phyloP scores from a whole-genome alignment of 2,113 vertebrate genomes.

The Neodon shergylaensis region DNA sequence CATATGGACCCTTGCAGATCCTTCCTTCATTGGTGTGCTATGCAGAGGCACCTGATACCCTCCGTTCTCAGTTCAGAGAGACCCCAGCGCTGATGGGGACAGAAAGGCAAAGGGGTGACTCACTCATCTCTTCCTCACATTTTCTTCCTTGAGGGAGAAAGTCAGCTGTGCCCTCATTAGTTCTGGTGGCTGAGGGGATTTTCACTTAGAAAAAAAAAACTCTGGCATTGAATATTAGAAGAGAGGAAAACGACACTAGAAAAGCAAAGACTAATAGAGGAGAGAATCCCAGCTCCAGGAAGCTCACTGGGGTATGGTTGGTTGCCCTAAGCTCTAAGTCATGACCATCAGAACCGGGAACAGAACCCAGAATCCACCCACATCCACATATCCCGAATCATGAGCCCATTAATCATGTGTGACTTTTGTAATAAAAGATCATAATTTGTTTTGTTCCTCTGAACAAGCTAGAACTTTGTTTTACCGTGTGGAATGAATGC shows the following conservation, averaged over 20 bases:
- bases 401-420: background rate
- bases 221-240: conserved; percentile 32
- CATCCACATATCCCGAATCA: background rate
- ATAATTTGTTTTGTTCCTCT: conserved; percentile 27
- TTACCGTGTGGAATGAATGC: conserved; percentile 17
- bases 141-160: background rate
- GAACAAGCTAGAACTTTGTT: conserved; percentile 8
- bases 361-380: background rate
- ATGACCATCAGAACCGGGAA: background rate
- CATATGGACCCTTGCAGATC: background rate
- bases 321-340: background rate
- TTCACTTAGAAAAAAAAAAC: background rate
- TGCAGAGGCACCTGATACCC: background rate
- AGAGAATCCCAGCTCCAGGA: background rate
- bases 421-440: conserved; percentile 6
- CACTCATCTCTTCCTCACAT: background rate
- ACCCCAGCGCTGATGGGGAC: background rate
- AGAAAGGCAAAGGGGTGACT: background rate
- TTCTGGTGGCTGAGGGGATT: background rate
- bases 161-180: background rate
- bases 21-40: rapidly evolving
- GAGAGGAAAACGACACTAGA: background rate
- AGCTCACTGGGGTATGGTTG: background rate
- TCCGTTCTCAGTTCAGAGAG: background rate
- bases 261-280: background rate